Percentiles rank a stretch among this genome's conserved stretches.
Evolutionary conservation across 2,888 invertebrate species (phyloP).

Genomic region (Prostheceraeus crozeri): DNA sequence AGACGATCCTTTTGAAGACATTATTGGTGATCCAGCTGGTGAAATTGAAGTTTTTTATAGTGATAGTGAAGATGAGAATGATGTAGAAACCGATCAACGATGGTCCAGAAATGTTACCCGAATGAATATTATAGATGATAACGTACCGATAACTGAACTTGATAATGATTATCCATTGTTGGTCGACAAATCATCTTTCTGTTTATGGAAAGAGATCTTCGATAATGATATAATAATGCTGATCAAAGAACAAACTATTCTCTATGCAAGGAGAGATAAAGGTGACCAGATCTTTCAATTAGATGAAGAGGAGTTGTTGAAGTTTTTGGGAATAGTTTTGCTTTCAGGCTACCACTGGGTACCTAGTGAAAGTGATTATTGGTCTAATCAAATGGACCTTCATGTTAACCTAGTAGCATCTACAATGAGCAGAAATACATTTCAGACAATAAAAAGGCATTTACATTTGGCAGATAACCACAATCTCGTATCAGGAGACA

Average conservation of each 20-base stretch:
- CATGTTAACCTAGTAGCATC: constrained; percentile 10
- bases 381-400: constrained; percentile 13
- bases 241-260: constrained; percentile 21
- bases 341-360: not conserved
- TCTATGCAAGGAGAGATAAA: constrained; percentile 15
- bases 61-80: constrained; percentile 11
- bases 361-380: constrained; percentile 11
- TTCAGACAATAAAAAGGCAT: constrained; percentile 7
- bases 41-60: constrained; percentile 14
- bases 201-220: not conserved
- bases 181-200: not conserved
- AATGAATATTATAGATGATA: constrained; percentile 19
- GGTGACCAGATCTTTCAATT: not conserved
- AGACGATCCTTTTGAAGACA: constrained; percentile 4
- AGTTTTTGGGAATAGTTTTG: not conserved
- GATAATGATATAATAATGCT: constrained; percentile 9
- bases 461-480: constrained; percentile 10
- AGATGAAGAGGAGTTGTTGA: not conserved
- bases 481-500: constrained; percentile 9
- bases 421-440: constrained; percentile 21
- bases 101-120: constrained; percentile 7
- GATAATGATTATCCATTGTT: constrained; percentile 21
- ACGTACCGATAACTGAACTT: constrained; percentile 6
- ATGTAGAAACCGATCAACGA: not conserved
- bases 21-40: constrained; percentile 3